These are phyloP conservation scores for Leguminivora glycinivorella DNA, from an alignment of 1,140 invertebrate genomes.

Conservation along the genomic window DNA sequence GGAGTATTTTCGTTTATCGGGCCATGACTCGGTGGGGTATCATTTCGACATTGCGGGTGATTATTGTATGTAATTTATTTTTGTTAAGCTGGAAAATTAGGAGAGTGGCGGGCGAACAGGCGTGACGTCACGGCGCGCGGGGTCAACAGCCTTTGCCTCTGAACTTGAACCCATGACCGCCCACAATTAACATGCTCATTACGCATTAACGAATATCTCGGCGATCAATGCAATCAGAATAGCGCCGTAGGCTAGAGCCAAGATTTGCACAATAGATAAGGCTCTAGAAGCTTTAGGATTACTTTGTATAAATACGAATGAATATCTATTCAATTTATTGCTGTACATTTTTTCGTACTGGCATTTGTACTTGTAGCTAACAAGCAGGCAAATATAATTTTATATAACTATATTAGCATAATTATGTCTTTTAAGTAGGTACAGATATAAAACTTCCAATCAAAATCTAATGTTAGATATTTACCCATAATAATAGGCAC, in stretches of 20 bases:
- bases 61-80: constrained; percentile 3
- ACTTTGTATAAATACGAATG: too few relatives aligned
- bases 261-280: neutral
- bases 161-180: constrained; percentile 39
- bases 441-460: too few relatives aligned
- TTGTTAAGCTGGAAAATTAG: constrained; percentile 1
- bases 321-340: too few relatives aligned
- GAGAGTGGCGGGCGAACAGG: neutral
- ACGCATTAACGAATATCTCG: constrained; percentile 6
- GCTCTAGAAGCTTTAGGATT: neutral
- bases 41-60: constrained; percentile 7
- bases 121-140: constrained; percentile 34
- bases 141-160: constrained; percentile 34
- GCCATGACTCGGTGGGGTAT: neutral
- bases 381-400: too few relatives aligned
- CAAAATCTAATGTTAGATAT: too few relatives aligned
- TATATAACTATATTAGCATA: too few relatives aligned
- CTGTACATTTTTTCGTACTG: too few relatives aligned
- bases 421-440: too few relatives aligned
- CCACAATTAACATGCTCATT: constrained; percentile 21
- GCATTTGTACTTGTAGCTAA: too few relatives aligned
- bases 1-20: constrained; percentile 6
- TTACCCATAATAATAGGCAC: too few relatives aligned
- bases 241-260: neutral
- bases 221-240: neutral